Conservation (phyloP, 2,888 invertebrate species). For the Odontomyia ornata region DNA sequence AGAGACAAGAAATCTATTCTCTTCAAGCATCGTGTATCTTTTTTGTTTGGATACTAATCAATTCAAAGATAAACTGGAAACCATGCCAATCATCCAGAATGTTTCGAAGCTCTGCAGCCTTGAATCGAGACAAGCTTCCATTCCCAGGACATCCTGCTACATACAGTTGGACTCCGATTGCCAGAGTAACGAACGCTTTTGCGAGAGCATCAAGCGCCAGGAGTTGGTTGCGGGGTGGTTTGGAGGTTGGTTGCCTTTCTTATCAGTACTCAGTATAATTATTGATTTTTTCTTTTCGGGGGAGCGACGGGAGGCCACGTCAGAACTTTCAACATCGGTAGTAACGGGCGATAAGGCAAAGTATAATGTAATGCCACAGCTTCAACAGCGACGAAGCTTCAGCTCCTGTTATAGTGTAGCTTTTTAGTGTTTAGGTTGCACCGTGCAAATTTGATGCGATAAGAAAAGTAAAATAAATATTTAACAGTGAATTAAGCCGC, state of each 20-base stretch:
- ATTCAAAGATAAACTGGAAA: no score
- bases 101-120: not conserved
- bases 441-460: conserved; percentile 8
- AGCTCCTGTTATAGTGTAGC: conserved; percentile 27
- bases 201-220: not conserved
- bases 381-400: not conserved
- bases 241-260: conserved; percentile 14
- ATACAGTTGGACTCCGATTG: not conserved
- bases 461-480: not conserved
- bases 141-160: conserved; percentile 5
- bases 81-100: no score
- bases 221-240: no score
- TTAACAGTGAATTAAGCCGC: not conserved
- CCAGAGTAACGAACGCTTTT: not conserved
- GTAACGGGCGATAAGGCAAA: conserved; percentile 37
- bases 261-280: conserved; percentile 31
- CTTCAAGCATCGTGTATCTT: no score
- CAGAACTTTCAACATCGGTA: not conserved
- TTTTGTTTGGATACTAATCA: no score
- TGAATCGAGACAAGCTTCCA: conserved; percentile 8
- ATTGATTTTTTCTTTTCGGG: conserved; percentile 33
- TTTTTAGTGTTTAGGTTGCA: conserved; percentile 28
- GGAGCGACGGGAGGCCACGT: conserved; percentile 3
- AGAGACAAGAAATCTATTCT: no score
- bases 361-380: conserved; percentile 5